Percentiles rank a stretch among this genome's conserved stretches.
Conservation (phyloP, 2,888 invertebrate species). For the Malachius bipustulatus region DNA sequence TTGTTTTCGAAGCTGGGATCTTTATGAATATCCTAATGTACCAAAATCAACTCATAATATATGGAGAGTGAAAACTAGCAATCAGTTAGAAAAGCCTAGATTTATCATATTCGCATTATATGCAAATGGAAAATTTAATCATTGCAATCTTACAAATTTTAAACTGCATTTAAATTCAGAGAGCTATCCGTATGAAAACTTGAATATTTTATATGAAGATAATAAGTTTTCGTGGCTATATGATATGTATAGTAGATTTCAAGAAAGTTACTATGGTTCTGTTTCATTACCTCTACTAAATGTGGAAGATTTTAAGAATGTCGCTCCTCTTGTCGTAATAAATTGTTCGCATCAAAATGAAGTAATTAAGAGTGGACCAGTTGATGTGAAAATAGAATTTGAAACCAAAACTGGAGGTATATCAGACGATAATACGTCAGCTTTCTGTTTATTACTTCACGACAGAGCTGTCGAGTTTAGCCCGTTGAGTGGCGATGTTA, state of each 20-base stretch:
- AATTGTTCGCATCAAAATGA: constrained; percentile 25
- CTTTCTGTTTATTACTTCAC: constrained; percentile 22
- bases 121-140: constrained; percentile 21
- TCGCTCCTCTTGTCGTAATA: constrained; percentile 22
- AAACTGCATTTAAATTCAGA: constrained; percentile 29
- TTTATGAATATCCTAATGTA: constrained; percentile 30
- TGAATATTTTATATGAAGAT: constrained; percentile 22
- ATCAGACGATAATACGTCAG: constrained; percentile 20
- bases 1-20: constrained; percentile 30
- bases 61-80: constrained; percentile 27
- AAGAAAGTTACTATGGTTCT: constrained; percentile 25
- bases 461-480: constrained; percentile 21
- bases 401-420: constrained; percentile 19
- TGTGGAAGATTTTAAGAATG: constrained; percentile 18
- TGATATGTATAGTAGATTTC: constrained; percentile 22
- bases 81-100: constrained; percentile 29
- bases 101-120: constrained; percentile 31
- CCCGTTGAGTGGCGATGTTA: constrained; percentile 17
- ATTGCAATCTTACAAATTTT: constrained; percentile 28
- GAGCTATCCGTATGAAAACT: constrained; percentile 28
- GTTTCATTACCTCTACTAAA: constrained; percentile 25
- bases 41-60: constrained; percentile 25
- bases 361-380: constrained; percentile 19
- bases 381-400: constrained; percentile 24
- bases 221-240: constrained; percentile 21